A percentile compares a stretch with the other conserved stretches of the same genome.
Conservation (phyloP, 2,113 vertebrate species). For the Atrichornis clamosus region DNA sequence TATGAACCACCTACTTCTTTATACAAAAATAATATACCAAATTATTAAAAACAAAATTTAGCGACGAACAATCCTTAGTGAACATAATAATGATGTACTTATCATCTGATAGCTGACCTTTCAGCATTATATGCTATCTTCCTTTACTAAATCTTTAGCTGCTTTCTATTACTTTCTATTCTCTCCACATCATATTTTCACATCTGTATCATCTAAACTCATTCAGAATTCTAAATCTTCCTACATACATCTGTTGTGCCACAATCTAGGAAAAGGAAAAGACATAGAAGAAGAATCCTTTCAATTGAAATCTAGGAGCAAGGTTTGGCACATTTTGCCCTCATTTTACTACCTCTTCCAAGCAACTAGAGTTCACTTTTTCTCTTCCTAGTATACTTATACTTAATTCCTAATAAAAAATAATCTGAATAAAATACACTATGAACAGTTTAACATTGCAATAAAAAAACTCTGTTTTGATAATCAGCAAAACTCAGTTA, state of each 20-base stretch:
- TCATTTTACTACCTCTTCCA: not conserved
- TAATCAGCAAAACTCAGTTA: not conserved
- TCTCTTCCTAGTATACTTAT: not conserved
- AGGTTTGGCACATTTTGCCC: not conserved
- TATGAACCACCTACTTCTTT: not conserved
- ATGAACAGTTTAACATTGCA: not conserved
- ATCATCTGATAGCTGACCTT: not conserved
- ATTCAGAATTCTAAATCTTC: not conserved
- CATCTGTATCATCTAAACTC: not conserved
- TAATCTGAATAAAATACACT: not conserved
- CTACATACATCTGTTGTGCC: not conserved
- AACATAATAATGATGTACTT: not conserved
- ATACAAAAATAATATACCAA: not conserved
- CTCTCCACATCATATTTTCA: not conserved
- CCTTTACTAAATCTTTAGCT: not conserved
- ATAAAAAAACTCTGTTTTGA: not conserved
- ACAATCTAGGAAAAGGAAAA: not conserved
- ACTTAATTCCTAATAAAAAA: not conserved
- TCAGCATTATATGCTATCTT: not conserved
- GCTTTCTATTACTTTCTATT: not conserved
- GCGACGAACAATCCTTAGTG: not conserved
- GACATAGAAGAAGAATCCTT: not conserved
- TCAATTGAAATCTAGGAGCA: not conserved
- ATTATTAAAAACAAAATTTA: not conserved
- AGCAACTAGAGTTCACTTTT: not conserved